phyloP scores from a whole-genome alignment of 30 jellyfish, hydroid and myxozoan species.

The Hydra vulgaris region DNA sequence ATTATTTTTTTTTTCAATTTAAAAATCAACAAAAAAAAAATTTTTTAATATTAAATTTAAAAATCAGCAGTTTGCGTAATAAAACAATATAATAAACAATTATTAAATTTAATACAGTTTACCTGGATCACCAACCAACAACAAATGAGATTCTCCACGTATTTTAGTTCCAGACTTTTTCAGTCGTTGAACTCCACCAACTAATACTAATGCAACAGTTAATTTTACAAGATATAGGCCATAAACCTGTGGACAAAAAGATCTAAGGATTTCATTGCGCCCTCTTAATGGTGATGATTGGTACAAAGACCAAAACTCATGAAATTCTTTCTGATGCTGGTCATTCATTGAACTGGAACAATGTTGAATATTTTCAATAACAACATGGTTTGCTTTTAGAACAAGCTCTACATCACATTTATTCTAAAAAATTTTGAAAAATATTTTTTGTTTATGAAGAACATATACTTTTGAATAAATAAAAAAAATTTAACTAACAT shows the following conservation, averaged over 20 bases:
- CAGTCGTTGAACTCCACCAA: constrained; percentile 89
- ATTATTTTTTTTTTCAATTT: too few species aligned
- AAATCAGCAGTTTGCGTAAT: too few species aligned
- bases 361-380: constrained; percentile 75
- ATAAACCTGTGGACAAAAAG: constrained; percentile 96
- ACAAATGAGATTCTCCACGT: constrained; percentile 97
- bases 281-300: constrained; percentile 56
- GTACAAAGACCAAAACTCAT: constrained; percentile 69
- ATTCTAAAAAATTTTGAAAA: constrained; percentile 26
- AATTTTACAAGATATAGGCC: constrained; percentile 87
- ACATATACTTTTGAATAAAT: too few species aligned
- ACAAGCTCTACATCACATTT: constrained; percentile 80
- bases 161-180: constrained; percentile 82
- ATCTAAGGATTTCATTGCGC: constrained; percentile 65
- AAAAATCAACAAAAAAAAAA: too few species aligned
- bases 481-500: constrained; percentile 27
- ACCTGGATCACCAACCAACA: constrained; percentile 99
- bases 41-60: too few species aligned
- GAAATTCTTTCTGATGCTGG: constrained; percentile 62
- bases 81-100: too few species aligned
- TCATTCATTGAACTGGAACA: constrained; percentile 56
- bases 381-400: constrained; percentile 65
- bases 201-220: constrained; percentile 82
- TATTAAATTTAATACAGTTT: too few species aligned
- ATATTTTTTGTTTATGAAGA: too few species aligned